Percentiles rank a stretch among this genome's conserved stretches.
These are phyloP conservation scores for Phataginus tetradactyla DNA, from an alignment of 2,797 vertebrate species.

Conservation along the genomic window DNA sequence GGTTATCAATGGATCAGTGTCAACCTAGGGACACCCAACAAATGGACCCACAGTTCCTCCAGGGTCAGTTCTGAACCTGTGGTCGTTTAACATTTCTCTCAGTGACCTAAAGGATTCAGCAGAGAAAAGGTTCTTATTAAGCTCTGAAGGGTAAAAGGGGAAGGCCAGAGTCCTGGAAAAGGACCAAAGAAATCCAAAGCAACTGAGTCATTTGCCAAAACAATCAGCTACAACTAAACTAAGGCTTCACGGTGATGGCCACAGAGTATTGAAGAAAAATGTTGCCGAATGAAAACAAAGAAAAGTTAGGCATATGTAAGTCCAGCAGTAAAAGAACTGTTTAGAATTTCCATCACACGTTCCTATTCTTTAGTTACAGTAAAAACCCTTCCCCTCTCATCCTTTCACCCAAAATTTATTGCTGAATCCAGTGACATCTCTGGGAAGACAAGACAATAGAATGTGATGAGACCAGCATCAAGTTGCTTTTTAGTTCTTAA, in stretches of 20 bases:
- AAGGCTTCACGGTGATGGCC: neutral
- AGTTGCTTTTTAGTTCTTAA: neutral
- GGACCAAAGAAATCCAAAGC: neutral
- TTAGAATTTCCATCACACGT: neutral
- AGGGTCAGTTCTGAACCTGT: slow-evolving; percentile 1
- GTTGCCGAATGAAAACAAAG: neutral
- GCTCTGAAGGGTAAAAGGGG: neutral
- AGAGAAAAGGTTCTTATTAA: slow-evolving; percentile 45
- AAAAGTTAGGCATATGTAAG: neutral
- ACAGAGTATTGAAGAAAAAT: neutral
- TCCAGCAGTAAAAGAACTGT: neutral
- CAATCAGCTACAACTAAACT: neutral
- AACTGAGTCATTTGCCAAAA: neutral
- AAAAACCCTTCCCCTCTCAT: neutral
- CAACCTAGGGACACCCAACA: slow-evolving; percentile 55
- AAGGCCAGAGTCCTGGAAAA: neutral
- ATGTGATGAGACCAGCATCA: neutral
- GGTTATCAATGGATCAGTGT: slow-evolving; percentile 77
- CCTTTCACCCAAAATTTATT: neutral
- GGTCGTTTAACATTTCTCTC: neutral
- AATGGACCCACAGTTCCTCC: neutral
- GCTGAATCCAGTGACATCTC: neutral
- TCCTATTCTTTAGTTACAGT: neutral
- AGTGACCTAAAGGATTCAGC: neutral
- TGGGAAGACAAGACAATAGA: neutral